Conservation (phyloP, 2,113 vertebrate species). For the Chrysochloris asiatica region DNA sequence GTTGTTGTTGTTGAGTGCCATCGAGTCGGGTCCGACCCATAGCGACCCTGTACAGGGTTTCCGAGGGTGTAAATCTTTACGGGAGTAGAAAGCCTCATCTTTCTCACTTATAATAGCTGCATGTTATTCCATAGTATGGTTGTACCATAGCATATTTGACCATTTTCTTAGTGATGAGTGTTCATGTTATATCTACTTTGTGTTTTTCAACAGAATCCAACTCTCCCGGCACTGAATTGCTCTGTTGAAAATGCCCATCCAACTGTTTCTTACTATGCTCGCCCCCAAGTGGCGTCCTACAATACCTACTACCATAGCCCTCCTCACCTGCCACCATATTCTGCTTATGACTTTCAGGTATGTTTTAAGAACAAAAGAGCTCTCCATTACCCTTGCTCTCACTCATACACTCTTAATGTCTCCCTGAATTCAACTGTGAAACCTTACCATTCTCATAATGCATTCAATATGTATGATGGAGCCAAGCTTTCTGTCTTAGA, state of each 20-base stretch:
- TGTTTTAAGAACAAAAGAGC: not conserved
- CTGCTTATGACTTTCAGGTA: conserved; percentile 97
- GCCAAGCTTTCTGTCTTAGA: not conserved
- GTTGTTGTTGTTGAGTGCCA: no score
- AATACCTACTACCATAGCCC: conserved; percentile 93
- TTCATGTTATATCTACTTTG: conserved; percentile 39
- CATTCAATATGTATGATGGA: not conserved
- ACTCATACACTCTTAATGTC: not conserved
- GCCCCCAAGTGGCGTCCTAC: conserved; percentile 88
- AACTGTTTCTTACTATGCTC: conserved; percentile 87
- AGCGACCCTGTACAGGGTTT: no score
- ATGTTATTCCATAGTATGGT: not conserved
- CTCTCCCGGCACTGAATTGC: conserved; percentile 89
- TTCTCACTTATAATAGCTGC: not conserved
- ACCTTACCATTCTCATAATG: not conserved
- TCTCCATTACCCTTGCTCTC: not conserved
- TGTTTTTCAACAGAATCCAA: conserved; percentile 87
- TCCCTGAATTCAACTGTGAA: not conserved
- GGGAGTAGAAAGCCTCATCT: no score
- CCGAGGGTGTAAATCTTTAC: no score
- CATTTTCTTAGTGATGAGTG: not conserved
- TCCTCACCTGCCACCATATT: conserved; percentile 96
- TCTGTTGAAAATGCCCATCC: conserved; percentile 91
- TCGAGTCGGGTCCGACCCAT: no score
- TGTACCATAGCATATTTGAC: not conserved